Conservation (phyloP, 2,113 vertebrate species). For the Seriola quinqueradiata region DNA sequence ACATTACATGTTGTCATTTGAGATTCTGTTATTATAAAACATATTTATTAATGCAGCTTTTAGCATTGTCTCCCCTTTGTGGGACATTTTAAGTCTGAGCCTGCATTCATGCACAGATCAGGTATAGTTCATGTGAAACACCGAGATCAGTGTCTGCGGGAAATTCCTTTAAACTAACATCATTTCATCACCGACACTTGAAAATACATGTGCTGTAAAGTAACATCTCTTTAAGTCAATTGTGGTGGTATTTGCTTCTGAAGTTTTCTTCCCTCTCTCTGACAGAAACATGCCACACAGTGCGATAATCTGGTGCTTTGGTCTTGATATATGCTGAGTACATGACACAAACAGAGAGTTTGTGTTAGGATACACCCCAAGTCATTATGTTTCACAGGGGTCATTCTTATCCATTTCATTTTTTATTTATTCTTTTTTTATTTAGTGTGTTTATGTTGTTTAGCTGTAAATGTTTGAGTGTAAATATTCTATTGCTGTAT, state of each 20-base stretch:
- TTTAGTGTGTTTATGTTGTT: constrained; percentile 26
- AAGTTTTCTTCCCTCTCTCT: background rate
- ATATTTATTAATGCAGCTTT: constrained; percentile 18
- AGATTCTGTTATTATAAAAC: background rate
- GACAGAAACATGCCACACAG: background rate
- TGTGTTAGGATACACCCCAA: background rate
- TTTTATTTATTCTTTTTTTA: background rate
- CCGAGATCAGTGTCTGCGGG: background rate
- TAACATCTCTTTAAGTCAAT: background rate
- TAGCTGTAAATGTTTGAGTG: constrained; percentile 32
- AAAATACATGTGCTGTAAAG: background rate
- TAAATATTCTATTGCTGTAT: constrained; percentile 58
- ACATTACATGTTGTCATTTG: background rate
- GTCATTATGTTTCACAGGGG: background rate
- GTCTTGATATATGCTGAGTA: background rate
- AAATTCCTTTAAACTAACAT: background rate
- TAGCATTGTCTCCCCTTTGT: background rate
- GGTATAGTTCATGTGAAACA: background rate
- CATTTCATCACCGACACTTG: background rate
- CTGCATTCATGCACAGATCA: background rate
- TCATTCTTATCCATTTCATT: background rate
- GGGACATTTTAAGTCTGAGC: background rate
- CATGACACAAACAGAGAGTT: background rate
- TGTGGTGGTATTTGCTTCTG: background rate
- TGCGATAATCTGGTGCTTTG: constrained; percentile 25